Evolutionary conservation across 2,797 vertebrate species (phyloP).

Genomic region (Pseudomugil gertrudae): DNA sequence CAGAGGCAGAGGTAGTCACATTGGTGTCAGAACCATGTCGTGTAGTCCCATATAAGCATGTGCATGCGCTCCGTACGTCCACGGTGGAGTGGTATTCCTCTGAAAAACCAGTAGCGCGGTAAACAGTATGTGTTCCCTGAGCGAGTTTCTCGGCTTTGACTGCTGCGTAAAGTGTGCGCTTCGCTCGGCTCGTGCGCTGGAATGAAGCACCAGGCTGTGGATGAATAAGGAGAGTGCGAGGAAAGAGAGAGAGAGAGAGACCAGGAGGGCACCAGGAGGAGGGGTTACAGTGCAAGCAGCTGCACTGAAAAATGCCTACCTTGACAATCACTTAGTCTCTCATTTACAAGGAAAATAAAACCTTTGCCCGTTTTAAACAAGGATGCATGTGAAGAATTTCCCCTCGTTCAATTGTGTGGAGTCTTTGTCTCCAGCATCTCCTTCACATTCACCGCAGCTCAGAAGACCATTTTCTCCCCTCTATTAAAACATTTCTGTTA

Average conservation of each 20-base stretch:
- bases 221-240: too few relatives aligned
- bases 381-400: neutral
- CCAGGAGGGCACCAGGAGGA: conserved; percentile 50
- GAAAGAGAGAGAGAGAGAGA: conserved; percentile 40
- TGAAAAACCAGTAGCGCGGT: conserved; percentile 50
- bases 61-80: conserved; percentile 50
- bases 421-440: neutral
- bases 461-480: neutral
- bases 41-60: conserved; percentile 60
- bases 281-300: conserved; percentile 72
- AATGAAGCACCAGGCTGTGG: conserved; percentile 72
- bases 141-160: conserved; percentile 66
- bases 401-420: neutral
- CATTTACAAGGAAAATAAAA: conserved; percentile 36
- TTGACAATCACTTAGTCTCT: conserved; percentile 53
- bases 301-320: conserved; percentile 65
- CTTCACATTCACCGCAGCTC: neutral
- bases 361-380: neutral
- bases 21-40: conserved; percentile 60
- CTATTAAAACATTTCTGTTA: neutral
- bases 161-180: conserved; percentile 65
- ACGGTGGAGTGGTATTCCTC: conserved; percentile 63
- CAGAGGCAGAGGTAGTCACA: conserved; percentile 49
- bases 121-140: conserved; percentile 76
- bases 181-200: conserved; percentile 77